Conservation (phyloP, 2,797 vertebrate genomes). For the Myioborus melanocephalus region DNA sequence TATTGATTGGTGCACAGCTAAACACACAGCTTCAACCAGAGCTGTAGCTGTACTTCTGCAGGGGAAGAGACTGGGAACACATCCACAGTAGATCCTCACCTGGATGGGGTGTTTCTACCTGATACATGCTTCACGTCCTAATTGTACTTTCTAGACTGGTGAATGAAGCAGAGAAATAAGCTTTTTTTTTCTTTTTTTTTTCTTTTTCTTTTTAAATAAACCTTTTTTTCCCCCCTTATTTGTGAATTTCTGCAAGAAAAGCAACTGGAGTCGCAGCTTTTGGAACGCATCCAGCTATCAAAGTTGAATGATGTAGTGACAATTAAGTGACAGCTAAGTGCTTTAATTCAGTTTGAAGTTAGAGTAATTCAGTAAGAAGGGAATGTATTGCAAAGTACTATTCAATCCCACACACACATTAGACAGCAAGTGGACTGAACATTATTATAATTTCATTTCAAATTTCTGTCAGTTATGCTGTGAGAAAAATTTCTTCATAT, state of each 20-base stretch:
- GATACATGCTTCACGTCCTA: neutral
- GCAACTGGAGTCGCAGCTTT: neutral
- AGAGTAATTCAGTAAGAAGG: conserved; percentile 47
- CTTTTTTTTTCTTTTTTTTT: too few relatives aligned
- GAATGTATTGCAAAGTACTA: conserved; percentile 25
- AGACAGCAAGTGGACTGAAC: conserved; percentile 56
- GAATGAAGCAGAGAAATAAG: neutral
- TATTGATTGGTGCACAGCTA: neutral
- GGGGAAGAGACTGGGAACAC: neutral
- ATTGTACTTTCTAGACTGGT: neutral
- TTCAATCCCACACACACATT: conserved; percentile 59
- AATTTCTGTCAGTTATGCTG: conserved; percentile 39
- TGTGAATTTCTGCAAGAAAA: neutral
- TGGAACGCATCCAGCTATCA: conserved; percentile 19
- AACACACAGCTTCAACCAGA: neutral
- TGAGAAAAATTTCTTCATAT: conserved; percentile 24
- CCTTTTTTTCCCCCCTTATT: neutral
- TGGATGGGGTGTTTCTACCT: neutral
- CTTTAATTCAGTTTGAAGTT: conserved; percentile 50
- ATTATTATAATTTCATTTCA: conserved; percentile 55
- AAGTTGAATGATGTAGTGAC: conserved; percentile 19
- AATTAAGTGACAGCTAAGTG: conserved; percentile 3
- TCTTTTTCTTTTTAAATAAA: too few relatives aligned
- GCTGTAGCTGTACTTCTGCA: neutral
- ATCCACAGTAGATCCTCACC: neutral